These are phyloP conservation scores for Philaenus spumarius DNA, from an alignment of 1,140 invertebrate species.

Conservation along the genomic window DNA sequence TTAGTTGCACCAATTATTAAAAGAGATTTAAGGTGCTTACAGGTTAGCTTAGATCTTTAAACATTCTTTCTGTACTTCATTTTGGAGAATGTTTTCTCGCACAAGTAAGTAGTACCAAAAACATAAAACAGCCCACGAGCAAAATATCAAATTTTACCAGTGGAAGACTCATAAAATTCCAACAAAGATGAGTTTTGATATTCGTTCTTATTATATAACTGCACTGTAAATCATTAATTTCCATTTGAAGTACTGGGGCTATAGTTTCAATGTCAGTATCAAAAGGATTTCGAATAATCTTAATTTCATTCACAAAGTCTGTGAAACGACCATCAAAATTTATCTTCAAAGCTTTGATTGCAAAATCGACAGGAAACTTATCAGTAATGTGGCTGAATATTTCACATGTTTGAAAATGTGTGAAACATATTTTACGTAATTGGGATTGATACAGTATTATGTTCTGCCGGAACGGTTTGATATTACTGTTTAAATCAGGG, in stretches of 20 bases:
- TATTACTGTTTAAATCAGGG: constrained; percentile 21
- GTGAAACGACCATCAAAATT: constrained; percentile 26
- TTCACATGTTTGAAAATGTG: constrained; percentile 21
- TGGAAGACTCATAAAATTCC: constrained; percentile 19
- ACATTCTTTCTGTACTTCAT: constrained; percentile 26
- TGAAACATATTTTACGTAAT: constrained; percentile 8
- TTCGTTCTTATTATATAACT: constrained; percentile 26
- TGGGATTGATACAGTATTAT: constrained; percentile 20
- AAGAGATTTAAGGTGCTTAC: constrained; percentile 18
- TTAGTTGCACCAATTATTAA: constrained; percentile 22
- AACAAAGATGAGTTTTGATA: constrained; percentile 23
- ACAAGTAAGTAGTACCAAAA: constrained; percentile 25
- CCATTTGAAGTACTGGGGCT: constrained; percentile 29
- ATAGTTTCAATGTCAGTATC: constrained; percentile 24
- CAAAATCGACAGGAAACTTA: constrained; percentile 27
- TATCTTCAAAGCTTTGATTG: constrained; percentile 25
- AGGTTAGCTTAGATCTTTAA: constrained; percentile 26
- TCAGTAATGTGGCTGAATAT: constrained; percentile 25
- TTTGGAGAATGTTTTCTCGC: constrained; percentile 25
- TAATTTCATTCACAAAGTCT: constrained; percentile 28
- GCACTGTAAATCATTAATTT: constrained; percentile 29
- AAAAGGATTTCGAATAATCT: constrained; percentile 29
- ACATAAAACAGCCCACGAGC: constrained; percentile 10
- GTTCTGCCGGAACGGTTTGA: constrained; percentile 23
- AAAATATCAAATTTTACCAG: constrained; percentile 23